Evolutionary conservation across 2,888 invertebrate genomes (phyloP).

Genomic region (Anaspis maculata): DNA sequence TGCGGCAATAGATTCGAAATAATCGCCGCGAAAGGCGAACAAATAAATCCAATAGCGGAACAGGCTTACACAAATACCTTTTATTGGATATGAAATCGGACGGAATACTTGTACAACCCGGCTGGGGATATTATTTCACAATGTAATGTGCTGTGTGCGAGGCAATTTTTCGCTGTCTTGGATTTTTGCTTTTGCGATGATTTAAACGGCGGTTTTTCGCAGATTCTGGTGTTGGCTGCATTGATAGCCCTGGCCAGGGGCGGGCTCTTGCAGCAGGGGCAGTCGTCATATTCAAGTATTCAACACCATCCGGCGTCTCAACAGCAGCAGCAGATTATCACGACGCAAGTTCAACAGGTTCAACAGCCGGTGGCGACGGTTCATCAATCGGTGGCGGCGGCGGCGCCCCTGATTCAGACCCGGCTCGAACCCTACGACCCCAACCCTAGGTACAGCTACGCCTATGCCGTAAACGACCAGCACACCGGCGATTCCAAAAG

Average conservation of each 20-base stretch:
- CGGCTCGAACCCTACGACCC: conserved; percentile 37
- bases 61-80: too few relatives aligned
- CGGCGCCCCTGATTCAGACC: conserved; percentile 25
- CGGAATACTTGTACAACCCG: too few relatives aligned
- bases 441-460: conserved; percentile 36
- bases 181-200: too few relatives aligned
- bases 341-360: conserved; percentile 21
- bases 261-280: conserved; percentile 19
- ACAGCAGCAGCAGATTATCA: too few relatives aligned
- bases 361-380: conserved; percentile 16
- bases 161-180: too few relatives aligned
- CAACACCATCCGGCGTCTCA: conserved; percentile 27
- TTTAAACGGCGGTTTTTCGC: too few relatives aligned
- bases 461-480: conserved; percentile 38
- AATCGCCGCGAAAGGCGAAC: too few relatives aligned
- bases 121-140: too few relatives aligned
- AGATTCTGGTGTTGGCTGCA: conserved; percentile 15
- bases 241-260: conserved; percentile 13
- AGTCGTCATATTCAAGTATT: conserved; percentile 25
- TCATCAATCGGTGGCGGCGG: conserved; percentile 8
- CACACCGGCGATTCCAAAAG: conserved; percentile 38
- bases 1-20: too few relatives aligned
- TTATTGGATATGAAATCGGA: too few relatives aligned
- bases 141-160: too few relatives aligned
- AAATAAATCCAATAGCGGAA: too few relatives aligned